These are phyloP conservation scores for Heliconius congener DNA, from an alignment of 1,140 invertebrate species.

Conservation along the genomic window DNA sequence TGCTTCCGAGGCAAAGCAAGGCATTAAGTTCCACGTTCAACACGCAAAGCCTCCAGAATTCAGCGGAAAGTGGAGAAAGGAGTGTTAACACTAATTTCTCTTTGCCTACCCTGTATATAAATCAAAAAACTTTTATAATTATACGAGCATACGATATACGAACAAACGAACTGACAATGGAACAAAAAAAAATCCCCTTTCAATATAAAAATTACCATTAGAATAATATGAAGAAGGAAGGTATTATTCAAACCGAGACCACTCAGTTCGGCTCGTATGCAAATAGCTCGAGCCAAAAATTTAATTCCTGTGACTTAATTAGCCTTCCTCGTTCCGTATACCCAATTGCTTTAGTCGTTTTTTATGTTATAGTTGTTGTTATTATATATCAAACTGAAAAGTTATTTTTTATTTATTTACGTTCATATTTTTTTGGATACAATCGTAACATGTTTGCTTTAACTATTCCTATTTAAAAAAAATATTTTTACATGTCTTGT, in stretches of 20 bases:
- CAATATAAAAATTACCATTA: slow-evolving; percentile 24
- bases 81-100: too few relatives aligned
- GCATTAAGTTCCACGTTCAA: too few relatives aligned
- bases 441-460: too few relatives aligned
- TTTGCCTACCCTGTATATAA: background rate
- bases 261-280: slow-evolving; percentile 18
- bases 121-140: background rate
- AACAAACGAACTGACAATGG: background rate
- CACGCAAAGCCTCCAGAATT: too few relatives aligned
- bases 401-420: background rate
- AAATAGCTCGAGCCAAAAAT: slow-evolving; percentile 19
- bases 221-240: slow-evolving; percentile 14
- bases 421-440: background rate
- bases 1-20: too few relatives aligned
- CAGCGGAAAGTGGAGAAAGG: too few relatives aligned
- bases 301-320: slow-evolving; percentile 17
- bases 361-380: background rate
- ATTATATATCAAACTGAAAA: background rate
- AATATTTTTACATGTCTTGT: too few relatives aligned
- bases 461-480: too few relatives aligned
- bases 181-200: background rate
- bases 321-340: background rate
- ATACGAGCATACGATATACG: background rate
- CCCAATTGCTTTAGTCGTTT: background rate
- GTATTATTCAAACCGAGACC: slow-evolving; percentile 1